phyloP scores from a whole-genome alignment of 2,797 vertebrate genomes.

The Capromys pilorides region DNA sequence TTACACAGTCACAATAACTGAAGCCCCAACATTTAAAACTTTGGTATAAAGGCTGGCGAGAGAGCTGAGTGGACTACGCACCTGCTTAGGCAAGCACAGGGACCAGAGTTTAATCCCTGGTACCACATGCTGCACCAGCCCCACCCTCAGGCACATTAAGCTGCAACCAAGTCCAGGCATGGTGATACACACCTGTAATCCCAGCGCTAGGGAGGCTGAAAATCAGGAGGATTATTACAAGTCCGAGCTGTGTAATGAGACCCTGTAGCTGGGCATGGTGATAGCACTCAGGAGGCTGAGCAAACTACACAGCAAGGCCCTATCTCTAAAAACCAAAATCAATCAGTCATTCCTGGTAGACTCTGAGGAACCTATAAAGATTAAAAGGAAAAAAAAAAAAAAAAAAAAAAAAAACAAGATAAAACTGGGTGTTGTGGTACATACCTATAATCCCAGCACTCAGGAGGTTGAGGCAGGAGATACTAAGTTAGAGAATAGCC shows the following conservation, averaged over 20 bases:
- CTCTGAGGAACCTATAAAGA: neutral
- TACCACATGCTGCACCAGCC: too few relatives aligned
- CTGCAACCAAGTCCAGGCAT: too few relatives aligned
- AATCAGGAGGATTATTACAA: too few relatives aligned
- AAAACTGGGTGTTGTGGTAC: neutral
- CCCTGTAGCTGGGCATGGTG: neutral
- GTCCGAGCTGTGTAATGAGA: too few relatives aligned
- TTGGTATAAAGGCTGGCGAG: neutral
- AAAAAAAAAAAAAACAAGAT: slow-evolving; percentile 36
- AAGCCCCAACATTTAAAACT: slow-evolving; percentile 47
- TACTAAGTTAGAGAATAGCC: neutral
- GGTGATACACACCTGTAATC: too few relatives aligned
- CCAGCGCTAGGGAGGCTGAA: too few relatives aligned
- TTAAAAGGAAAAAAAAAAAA: slow-evolving; percentile 40
- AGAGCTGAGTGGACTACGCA: too few relatives aligned
- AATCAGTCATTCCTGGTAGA: neutral
- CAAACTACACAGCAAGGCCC: neutral
- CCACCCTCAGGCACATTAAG: too few relatives aligned
- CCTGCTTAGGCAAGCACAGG: too few relatives aligned
- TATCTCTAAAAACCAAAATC: neutral
- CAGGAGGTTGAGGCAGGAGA: neutral
- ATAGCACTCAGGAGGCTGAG: neutral
- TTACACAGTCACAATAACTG: slow-evolving; percentile 15
- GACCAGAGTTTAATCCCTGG: too few relatives aligned
- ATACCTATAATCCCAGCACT: neutral